Base-by-base conservation (phyloP, 1,140 invertebrate species). In the Magallana angulata region DNA sequence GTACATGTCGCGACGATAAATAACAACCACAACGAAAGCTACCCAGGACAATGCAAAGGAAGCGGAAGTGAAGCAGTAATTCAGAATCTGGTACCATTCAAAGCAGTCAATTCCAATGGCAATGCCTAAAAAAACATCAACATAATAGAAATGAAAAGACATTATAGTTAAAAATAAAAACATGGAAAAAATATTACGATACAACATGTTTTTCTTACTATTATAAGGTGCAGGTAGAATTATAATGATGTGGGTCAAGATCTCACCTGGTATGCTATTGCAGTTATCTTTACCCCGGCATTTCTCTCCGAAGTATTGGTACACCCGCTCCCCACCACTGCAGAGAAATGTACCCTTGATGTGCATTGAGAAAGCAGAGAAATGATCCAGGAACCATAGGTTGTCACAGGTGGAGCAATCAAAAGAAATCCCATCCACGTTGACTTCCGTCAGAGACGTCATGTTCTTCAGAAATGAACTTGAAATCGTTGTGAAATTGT, bases 381-480 rank as follows among this genome's bases (percentile, higher is more conserved):
- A 62, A 24, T 87, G 60, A n/a, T 89, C 85, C 58, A 89, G 60
- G 24, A 89, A 89, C 85, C 85, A 87, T 1, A 87, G 57, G 30
- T 87, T 81, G 30, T 58, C 57, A 57, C 85, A 87, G 9, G 36
- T 48, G 36, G 85, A 82, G 36, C 85, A 87, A 64, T 87, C 85
- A 76, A 76, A 87, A 11, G 57, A 14, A 58, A 87, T 87, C 1
- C 80, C 80, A 8, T 57, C 12, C 18, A 82, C 9, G 58, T 82
- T 60, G 59, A 87, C 58, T 18, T 68, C 85, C 5, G 80, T 56
- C 7, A 87, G 58, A 1, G 76, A 76, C 2, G 57, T n/a, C 24
- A 82, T 58, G 24, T 82, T 64, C 7, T 58, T 11, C 58, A 87
- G 81, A 36, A 87, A 56, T n/a, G 57, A 48, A 8, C 36, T 64